Conservation (phyloP, 2,888 invertebrate species). For the Drosophila paramelanica region DNA sequence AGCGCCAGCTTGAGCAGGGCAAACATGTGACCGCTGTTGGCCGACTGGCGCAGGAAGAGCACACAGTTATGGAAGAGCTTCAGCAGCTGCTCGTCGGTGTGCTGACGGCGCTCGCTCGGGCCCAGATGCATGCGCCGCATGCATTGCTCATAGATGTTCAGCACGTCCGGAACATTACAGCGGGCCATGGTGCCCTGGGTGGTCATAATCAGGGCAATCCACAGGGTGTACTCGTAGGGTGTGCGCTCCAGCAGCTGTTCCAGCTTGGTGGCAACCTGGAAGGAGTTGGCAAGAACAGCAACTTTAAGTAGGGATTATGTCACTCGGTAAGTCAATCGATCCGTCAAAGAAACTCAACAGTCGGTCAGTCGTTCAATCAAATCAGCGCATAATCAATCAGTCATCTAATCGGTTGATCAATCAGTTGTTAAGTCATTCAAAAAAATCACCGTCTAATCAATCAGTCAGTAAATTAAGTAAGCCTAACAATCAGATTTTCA, state of each 20-base stretch:
- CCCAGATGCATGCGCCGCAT: slow-evolving; percentile 83
- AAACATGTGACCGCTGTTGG: slow-evolving; percentile 91
- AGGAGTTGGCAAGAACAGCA: neutral
- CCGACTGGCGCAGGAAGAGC: slow-evolving; percentile 89
- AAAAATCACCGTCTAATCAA: no score
- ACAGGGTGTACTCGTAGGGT: slow-evolving; percentile 82
- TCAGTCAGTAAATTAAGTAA: neutral
- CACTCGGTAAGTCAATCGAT: neutral
- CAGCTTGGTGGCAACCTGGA: slow-evolving; percentile 85
- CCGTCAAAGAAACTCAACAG: no score
- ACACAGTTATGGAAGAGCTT: slow-evolving; percentile 85
- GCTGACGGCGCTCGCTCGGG: slow-evolving; percentile 41
- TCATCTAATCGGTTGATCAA: neutral
- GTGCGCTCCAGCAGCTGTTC: slow-evolving; percentile 73
- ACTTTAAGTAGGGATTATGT: no score
- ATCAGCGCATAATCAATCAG: no score
- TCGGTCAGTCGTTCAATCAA: neutral
- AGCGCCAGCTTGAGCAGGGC: slow-evolving; percentile 89
- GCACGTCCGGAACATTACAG: slow-evolving; percentile 87
- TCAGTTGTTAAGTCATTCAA: neutral
- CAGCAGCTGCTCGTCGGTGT: slow-evolving; percentile 82
- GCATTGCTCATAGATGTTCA: slow-evolving; percentile 86
- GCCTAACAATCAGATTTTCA: neutral
- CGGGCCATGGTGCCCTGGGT: slow-evolving; percentile 87
- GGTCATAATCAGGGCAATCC: slow-evolving; percentile 83